Percentiles rank a stretch among this genome's conserved stretches.
These are phyloP conservation scores for Dryas iulia DNA, from an alignment of 1,140 invertebrate genomes.

Conservation along the genomic window DNA sequence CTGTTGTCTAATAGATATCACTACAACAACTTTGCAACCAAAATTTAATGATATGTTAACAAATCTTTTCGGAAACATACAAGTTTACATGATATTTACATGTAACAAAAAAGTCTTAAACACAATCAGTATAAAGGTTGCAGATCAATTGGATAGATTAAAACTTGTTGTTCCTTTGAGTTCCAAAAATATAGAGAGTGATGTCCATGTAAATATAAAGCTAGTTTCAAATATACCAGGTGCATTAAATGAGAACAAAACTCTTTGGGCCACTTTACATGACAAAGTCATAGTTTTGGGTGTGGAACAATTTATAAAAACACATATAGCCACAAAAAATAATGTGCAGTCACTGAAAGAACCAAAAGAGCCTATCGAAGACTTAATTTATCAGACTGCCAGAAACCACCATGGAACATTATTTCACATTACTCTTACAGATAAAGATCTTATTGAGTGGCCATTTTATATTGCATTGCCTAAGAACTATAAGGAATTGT, in stretches of 20 bases:
- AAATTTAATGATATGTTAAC: constrained; percentile 47
- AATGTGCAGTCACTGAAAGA: constrained; percentile 34
- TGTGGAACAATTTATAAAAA: constrained; percentile 60
- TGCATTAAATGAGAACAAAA: constrained; percentile 45
- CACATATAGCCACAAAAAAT: constrained; percentile 22
- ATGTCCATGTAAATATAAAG: constrained; percentile 45
- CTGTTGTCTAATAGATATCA: constrained; percentile 51
- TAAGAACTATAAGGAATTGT: constrained; percentile 40
- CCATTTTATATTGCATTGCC: constrained; percentile 52
- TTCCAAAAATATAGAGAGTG: constrained; percentile 26
- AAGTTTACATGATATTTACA: constrained; percentile 53
- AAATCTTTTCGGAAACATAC: constrained; percentile 51
- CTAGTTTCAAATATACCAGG: constrained; percentile 51
- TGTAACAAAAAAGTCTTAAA: constrained; percentile 45
- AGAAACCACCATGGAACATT: constrained; percentile 33
- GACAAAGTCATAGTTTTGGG: constrained; percentile 41
- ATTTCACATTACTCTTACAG: neutral
- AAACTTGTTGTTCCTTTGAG: constrained; percentile 52
- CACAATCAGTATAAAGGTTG: constrained; percentile 48
- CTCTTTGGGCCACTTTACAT: constrained; percentile 50
- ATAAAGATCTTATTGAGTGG: constrained; percentile 29
- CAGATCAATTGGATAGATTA: constrained; percentile 44
- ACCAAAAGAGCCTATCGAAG: constrained; percentile 29
- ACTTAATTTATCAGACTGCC: constrained; percentile 39
- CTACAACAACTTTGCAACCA: constrained; percentile 32